Conservation (phyloP, 2,888 invertebrate species). For the Carterocephalus palaemon region DNA sequence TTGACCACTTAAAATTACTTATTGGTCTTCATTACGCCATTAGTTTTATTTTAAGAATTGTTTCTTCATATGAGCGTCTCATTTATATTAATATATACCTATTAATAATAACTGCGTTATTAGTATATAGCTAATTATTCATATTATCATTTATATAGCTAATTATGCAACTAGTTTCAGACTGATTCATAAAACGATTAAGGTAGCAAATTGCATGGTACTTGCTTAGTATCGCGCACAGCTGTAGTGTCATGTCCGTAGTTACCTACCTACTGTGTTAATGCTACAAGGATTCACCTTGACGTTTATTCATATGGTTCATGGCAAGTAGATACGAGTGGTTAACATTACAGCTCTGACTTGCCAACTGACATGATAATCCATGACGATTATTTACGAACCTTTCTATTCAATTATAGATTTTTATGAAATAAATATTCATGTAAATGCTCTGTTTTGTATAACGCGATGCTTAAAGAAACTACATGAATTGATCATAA, state of each 20-base stretch:
- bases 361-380: too few relatives aligned
- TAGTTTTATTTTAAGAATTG: too few relatives aligned
- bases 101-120: neutral
- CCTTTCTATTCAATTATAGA: too few relatives aligned
- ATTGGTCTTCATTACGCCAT: neutral
- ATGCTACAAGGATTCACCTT: constrained; percentile 66
- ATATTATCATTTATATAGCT: constrained; percentile 7
- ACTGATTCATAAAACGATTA: constrained; percentile 32
- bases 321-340: constrained; percentile 51
- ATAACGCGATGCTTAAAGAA: too few relatives aligned
- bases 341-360: constrained; percentile 35
- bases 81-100: too few relatives aligned
- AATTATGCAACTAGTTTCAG: constrained; percentile 31
- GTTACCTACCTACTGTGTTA: too few relatives aligned
- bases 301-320: constrained; percentile 71
- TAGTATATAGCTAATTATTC: constrained; percentile 12
- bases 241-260: constrained; percentile 38
- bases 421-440: too few relatives aligned
- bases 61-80: too few relatives aligned
- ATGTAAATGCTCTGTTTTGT: too few relatives aligned
- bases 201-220: constrained; percentile 35
- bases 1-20: too few relatives aligned
- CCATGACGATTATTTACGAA: too few relatives aligned
- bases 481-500: too few relatives aligned
- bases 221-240: constrained; percentile 40